These are phyloP conservation scores for Lota lota DNA, from an alignment of 2,113 vertebrate species.

Conservation along the genomic window DNA sequence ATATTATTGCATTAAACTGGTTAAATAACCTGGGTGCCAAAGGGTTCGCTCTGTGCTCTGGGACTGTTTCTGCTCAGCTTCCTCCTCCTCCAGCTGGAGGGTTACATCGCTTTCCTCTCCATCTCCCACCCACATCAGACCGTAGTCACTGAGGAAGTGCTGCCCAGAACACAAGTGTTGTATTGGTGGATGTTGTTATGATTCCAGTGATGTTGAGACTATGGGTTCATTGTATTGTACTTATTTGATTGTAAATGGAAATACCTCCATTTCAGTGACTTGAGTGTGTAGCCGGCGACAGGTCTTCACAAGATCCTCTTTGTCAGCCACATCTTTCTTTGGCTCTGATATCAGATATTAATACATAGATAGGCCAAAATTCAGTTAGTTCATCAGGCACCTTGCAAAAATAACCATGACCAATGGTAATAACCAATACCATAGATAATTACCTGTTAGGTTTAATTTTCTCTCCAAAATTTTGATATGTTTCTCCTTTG, in stretches of 20 bases:
- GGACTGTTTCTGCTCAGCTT: constrained; percentile 10
- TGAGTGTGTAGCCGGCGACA: constrained; percentile 80
- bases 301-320: constrained; percentile 61
- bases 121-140: constrained; percentile 88
- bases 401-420: background rate
- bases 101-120: constrained; percentile 15
- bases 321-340: background rate
- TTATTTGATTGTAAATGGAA: constrained; percentile 28
- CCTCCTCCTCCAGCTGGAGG: constrained; percentile 6
- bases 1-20: background rate
- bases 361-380: background rate
- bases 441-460: constrained; percentile 56
- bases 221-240: no score
- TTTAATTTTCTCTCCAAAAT: constrained; percentile 74
- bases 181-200: background rate
- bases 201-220: no score
- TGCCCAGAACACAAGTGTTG: constrained; percentile 39
- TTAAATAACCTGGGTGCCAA: constrained; percentile 42
- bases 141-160: constrained; percentile 86
- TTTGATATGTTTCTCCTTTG: constrained; percentile 78
- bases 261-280: constrained; percentile 89
- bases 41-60: background rate
- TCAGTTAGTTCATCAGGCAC: background rate
- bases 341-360: constrained; percentile 29
- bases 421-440: no score